These are phyloP conservation scores for Tachuris rubrigastra DNA, from an alignment of 2,113 vertebrate species.

Conservation along the genomic window DNA sequence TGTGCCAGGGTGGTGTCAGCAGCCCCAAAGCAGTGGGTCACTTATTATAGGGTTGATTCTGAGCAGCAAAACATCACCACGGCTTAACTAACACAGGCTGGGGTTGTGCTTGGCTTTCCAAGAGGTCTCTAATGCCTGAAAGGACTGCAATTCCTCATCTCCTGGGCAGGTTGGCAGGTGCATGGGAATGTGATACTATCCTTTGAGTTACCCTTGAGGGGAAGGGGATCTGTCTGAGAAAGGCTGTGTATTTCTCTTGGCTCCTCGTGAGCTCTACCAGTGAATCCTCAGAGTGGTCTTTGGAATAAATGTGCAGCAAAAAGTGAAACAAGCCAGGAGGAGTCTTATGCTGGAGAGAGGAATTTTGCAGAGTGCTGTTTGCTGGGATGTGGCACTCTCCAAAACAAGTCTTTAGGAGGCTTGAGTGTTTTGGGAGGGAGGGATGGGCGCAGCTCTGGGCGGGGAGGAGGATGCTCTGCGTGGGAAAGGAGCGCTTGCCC, in stretches of 20 bases:
- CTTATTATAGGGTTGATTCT: background rate
- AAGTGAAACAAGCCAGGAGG: background rate
- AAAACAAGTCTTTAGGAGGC: background rate
- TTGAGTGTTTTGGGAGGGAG: background rate
- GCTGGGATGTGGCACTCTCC: background rate
- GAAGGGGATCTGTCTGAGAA: background rate
- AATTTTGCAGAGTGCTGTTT: background rate
- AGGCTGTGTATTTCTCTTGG: background rate
- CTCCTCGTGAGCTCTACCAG: fast-evolving
- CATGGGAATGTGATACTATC: background rate
- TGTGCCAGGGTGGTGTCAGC: background rate
- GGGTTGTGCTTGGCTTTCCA: background rate
- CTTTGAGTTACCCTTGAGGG: background rate
- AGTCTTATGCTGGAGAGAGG: background rate
- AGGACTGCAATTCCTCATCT: background rate
- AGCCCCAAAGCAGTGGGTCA: background rate
- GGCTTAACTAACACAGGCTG: fast-evolving
- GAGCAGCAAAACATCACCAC: background rate
- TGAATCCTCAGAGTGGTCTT: background rate
- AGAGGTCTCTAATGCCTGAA: background rate
- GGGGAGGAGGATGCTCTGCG: background rate
- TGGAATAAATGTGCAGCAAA: background rate
- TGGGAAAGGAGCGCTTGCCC: background rate
- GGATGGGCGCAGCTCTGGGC: background rate
- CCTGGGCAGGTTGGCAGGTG: background rate